These are phyloP conservation scores for Papilio helenus DNA, from an alignment of 1,140 invertebrate genomes.

Conservation along the genomic window DNA sequence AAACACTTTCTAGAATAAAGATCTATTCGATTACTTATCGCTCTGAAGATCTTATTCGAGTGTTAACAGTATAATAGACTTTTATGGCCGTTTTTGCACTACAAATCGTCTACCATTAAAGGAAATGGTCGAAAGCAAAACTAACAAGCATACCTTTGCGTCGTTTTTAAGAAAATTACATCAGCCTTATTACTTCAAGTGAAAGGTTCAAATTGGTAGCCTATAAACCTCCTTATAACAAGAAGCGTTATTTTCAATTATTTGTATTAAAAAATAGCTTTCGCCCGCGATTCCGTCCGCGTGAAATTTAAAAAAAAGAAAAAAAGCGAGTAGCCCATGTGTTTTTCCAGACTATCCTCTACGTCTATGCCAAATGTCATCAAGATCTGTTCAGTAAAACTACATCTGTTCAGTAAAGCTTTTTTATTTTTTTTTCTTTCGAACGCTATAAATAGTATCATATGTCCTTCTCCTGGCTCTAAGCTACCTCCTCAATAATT, in stretches of 20 bases:
- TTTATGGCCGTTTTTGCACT: conserved; percentile 29
- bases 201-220: conserved; percentile 18
- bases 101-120: conserved; percentile 18
- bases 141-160: not conserved
- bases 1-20: not conserved
- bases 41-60: not conserved
- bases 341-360: too few species aligned
- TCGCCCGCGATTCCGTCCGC: too few species aligned
- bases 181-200: not conserved
- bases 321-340: too few species aligned
- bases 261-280: not conserved
- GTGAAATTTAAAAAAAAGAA: too few species aligned
- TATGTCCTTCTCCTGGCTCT: too few species aligned
- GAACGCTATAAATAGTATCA: too few species aligned
- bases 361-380: too few species aligned
- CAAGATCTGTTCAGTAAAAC: too few species aligned
- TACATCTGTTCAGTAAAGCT: too few species aligned
- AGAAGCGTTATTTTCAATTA: not conserved
- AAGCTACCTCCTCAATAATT: too few species aligned
- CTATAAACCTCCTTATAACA: not conserved
- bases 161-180: conserved; percentile 4
- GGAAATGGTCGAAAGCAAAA: conserved; percentile 13
- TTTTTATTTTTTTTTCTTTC: too few species aligned
- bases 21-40: not conserved
- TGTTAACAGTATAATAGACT: conserved; percentile 16